phyloP scores from a whole-genome alignment of 2,797 vertebrate species.

The Cephalopachus bancanus region DNA sequence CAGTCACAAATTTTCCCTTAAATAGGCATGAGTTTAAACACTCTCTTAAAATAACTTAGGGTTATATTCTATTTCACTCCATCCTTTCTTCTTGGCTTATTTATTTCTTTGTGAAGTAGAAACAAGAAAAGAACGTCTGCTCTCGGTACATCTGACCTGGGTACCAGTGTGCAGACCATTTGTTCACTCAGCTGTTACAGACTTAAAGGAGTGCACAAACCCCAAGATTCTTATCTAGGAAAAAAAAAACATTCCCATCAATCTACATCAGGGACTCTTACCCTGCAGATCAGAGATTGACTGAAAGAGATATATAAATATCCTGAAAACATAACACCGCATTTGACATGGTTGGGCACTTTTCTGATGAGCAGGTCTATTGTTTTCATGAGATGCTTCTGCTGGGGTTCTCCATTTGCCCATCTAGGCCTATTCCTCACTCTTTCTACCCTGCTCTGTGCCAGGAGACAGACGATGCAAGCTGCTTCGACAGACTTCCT shows the following conservation, averaged over 20 bases:
- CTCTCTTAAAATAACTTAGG: background rate
- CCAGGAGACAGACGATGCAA: background rate
- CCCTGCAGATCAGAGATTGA: background rate
- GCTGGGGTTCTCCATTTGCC: too few relatives aligned
- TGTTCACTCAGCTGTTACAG: background rate
- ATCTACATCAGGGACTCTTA: background rate
- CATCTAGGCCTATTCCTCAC: background rate
- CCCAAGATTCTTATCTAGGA: background rate
- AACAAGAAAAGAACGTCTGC: background rate
- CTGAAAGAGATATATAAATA: background rate
- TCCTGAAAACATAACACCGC: background rate
- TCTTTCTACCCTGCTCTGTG: background rate
- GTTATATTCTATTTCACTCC: background rate
- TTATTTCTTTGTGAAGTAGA: background rate
- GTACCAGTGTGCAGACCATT: background rate
- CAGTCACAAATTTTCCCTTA: constrained; percentile 36
- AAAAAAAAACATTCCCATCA: background rate
- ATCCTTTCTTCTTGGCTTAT: background rate
- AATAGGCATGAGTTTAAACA: constrained; percentile 26
- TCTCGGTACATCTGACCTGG: background rate
- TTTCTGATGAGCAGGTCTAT: background rate
- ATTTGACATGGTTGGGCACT: background rate
- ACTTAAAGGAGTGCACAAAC: background rate
- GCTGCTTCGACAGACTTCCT: background rate
- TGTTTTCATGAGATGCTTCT: background rate